These are phyloP conservation scores for Paedocypris sp. DNA, from an alignment of 2,113 vertebrate species.

Conservation along the genomic window DNA sequence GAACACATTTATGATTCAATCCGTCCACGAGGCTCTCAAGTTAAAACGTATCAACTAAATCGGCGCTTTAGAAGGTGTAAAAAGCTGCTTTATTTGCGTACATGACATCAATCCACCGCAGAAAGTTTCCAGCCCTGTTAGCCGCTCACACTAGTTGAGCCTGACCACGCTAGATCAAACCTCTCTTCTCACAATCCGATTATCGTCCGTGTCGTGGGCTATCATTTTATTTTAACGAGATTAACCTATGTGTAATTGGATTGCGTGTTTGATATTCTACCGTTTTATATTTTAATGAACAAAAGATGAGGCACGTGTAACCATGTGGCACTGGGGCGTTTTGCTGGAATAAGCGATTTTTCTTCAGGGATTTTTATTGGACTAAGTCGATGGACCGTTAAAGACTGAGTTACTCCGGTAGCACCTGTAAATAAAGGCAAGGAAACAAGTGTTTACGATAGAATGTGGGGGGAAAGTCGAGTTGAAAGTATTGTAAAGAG, in stretches of 20 bases:
- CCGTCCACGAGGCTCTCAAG: too few species aligned
- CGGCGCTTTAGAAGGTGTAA: background rate
- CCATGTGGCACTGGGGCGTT: constrained; percentile 22
- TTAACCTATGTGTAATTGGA: background rate
- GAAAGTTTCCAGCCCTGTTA: constrained; percentile 17
- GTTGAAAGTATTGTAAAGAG: too few species aligned
- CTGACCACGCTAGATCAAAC: background rate
- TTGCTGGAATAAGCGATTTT: constrained; percentile 15
- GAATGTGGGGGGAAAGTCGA: background rate
- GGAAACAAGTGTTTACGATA: background rate
- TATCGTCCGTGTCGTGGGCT: background rate
- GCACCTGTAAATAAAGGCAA: background rate
- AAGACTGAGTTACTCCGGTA: background rate
- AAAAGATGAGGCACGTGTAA: constrained; percentile 5
- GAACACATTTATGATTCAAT: background rate
- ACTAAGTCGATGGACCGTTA: background rate
- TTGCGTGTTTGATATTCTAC: background rate
- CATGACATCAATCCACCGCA: background rate
- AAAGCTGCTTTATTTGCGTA: background rate
- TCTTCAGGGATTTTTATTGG: background rate
- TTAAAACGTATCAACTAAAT: background rate
- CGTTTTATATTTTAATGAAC: background rate
- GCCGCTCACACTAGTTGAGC: background rate
- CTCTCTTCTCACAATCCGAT: background rate
- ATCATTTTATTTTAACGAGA: background rate